Conservation (phyloP, 2,113 vertebrate genomes). For the Triplophysa rosa region DNA sequence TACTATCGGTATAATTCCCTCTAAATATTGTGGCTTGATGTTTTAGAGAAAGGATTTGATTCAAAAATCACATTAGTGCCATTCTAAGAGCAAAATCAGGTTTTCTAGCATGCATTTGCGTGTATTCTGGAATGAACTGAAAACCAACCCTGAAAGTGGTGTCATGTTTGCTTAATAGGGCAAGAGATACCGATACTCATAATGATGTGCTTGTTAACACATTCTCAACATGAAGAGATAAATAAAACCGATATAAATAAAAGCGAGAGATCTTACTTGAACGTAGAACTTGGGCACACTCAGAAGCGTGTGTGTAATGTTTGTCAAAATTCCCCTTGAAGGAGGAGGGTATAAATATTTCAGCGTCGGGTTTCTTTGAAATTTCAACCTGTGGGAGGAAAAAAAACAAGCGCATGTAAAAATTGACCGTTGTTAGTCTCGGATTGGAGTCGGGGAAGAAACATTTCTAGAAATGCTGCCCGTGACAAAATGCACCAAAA, state of each 20-base stretch:
- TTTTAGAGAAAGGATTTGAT: slow-evolving; percentile 57
- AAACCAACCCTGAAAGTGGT: not conserved
- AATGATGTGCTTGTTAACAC: not conserved
- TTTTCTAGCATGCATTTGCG: not conserved
- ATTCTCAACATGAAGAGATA: not conserved
- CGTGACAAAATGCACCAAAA: slow-evolving; percentile 40
- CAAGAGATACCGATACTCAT: not conserved
- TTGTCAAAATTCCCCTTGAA: slow-evolving; percentile 86
- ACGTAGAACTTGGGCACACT: slow-evolving; percentile 97
- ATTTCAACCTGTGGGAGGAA: slow-evolving; percentile 81
- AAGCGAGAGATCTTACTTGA: slow-evolving; percentile 76
- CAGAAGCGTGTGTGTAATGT: slow-evolving; percentile 90
- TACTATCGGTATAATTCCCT: slow-evolving; percentile 64
- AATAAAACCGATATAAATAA: slow-evolving; percentile 18
- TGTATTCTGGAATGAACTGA: slow-evolving; percentile 1
- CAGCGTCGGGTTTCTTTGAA: slow-evolving; percentile 88
- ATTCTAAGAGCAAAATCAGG: not conserved
- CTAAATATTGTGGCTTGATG: slow-evolving; percentile 70
- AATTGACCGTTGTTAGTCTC: not conserved
- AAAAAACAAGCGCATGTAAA: slow-evolving; percentile 12
- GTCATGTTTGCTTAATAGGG: not conserved
- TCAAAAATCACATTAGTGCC: slow-evolving; percentile 36
- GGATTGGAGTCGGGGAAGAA: not conserved
- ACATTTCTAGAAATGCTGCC: slow-evolving; percentile 28
- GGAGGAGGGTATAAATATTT: slow-evolving; percentile 96